Conservation (phyloP, 1,140 invertebrate species). For the Eciton burchellii region DNA sequence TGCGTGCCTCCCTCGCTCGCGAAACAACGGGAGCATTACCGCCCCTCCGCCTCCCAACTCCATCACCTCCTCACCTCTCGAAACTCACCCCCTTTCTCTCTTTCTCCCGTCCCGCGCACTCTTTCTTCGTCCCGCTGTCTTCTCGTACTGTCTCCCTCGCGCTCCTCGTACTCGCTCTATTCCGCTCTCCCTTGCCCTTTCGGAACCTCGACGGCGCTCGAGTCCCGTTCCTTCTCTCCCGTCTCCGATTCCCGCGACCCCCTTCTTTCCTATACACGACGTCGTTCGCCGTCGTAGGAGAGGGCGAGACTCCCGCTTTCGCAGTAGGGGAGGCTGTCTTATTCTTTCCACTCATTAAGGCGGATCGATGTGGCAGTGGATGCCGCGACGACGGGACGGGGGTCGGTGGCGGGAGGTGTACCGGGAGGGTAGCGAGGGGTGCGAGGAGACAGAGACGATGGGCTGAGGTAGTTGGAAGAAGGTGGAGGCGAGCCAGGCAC, state of each 20-base stretch:
- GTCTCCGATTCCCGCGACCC: slow-evolving; percentile 76
- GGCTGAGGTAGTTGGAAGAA: slow-evolving; percentile 71
- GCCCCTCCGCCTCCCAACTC: slow-evolving; percentile 73
- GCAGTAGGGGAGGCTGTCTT: slow-evolving; percentile 81
- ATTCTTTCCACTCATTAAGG: slow-evolving; percentile 86
- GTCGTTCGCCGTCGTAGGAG: slow-evolving; percentile 70
- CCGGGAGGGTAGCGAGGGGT: slow-evolving; percentile 45
- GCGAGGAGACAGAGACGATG: slow-evolving; percentile 62
- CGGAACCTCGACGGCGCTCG: slow-evolving; percentile 45
- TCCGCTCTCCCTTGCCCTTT: slow-evolving; percentile 30
- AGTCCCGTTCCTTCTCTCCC: slow-evolving; percentile 69
- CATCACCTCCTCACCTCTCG: slow-evolving; percentile 78
- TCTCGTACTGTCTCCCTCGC: slow-evolving; percentile 45
- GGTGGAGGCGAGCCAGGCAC: slow-evolving; percentile 77
- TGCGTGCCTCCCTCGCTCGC: slow-evolving; percentile 81
- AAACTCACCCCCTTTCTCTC: slow-evolving; percentile 68
- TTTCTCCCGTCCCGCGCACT: slow-evolving; percentile 67
- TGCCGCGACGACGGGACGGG: slow-evolving; percentile 73
- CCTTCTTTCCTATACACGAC: slow-evolving; percentile 79
- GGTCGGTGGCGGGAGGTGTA: slow-evolving; percentile 65
- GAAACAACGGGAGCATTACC: slow-evolving; percentile 84
- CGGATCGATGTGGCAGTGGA: slow-evolving; percentile 85
- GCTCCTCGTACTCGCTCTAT: slow-evolving; percentile 44
- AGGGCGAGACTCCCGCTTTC: slow-evolving; percentile 73
- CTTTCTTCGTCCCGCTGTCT: slow-evolving; percentile 73